Conservation (phyloP, 2,797 vertebrate genomes). For the Saguinus oedipus region DNA sequence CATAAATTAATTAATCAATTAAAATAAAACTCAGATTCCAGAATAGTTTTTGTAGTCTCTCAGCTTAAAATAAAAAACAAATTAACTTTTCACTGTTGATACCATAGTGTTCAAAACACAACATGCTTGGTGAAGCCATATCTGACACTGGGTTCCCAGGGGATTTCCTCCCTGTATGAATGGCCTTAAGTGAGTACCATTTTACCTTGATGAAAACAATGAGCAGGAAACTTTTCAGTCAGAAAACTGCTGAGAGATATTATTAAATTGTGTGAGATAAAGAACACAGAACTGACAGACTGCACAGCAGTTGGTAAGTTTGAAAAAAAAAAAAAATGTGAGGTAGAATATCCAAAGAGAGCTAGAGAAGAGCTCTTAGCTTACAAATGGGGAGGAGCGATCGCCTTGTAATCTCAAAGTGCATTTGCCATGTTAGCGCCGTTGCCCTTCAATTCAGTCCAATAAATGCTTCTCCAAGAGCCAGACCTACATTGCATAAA, state of each 20-base stretch:
- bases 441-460: background rate
- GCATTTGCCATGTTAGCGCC: background rate
- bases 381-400: background rate
- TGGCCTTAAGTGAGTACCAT: slow-evolving; percentile 1
- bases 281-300: background rate
- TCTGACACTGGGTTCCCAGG: slow-evolving; percentile 17
- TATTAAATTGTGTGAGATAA: background rate
- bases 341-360: background rate
- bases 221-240: slow-evolving; percentile 36
- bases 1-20: too few species aligned
- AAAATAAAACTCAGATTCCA: slow-evolving; percentile 22
- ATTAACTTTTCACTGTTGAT: slow-evolving; percentile 6
- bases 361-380: background rate
- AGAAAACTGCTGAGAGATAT: slow-evolving; percentile 23
- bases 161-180: slow-evolving; percentile 6
- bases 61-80: background rate
- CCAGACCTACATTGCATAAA: background rate
- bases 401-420: background rate
- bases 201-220: slow-evolving; percentile 41
- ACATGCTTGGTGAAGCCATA: background rate
- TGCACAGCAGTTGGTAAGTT: background rate
- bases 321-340: background rate
- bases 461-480: background rate
- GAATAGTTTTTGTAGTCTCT: background rate
- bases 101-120: slow-evolving; percentile 19